A percentile compares a stretch with the other conserved stretches of the same genome.
These are phyloP conservation scores for Sarcophaga rosellei DNA, from an alignment of 2,888 invertebrate species.

Conservation along the genomic window DNA sequence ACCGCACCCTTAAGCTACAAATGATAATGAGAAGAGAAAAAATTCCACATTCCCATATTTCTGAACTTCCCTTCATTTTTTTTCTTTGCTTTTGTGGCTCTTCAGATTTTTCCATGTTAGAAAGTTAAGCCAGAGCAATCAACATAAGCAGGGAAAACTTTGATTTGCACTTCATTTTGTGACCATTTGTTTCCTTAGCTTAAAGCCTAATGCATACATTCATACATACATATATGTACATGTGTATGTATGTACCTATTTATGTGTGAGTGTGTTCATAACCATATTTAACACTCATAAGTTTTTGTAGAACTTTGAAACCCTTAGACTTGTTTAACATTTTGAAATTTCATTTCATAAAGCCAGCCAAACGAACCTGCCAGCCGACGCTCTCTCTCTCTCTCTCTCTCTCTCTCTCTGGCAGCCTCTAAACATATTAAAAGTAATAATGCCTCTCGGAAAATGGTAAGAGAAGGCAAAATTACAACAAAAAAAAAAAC, in stretches of 20 bases:
- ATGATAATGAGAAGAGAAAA: background rate
- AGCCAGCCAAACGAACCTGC: background rate
- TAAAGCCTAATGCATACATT: background rate
- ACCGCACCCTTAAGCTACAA: conserved; percentile 37
- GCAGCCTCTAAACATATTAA: conserved; percentile 8
- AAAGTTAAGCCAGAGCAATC: conserved; percentile 71
- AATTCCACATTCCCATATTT: background rate
- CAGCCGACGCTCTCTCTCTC: background rate
- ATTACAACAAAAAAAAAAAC: background rate
- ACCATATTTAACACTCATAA: conserved; percentile 52
- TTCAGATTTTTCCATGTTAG: background rate
- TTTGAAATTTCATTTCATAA: conserved; percentile 21
- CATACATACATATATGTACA: conserved; percentile 60
- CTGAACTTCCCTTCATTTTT: background rate
- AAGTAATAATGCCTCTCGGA: background rate
- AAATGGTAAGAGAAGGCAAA: background rate
- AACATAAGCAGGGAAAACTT: conserved; percentile 74
- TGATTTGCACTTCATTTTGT: conserved; percentile 77
- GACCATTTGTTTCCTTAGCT: conserved; percentile 69
- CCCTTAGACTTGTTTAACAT: conserved; percentile 35
- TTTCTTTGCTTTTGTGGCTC: background rate
- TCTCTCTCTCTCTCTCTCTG: background rate
- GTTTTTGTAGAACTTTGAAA: conserved; percentile 45
- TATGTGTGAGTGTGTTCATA: background rate
- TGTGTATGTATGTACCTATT: conserved; percentile 16